Evolutionary conservation across 1,140 invertebrate genomes (phyloP).

Genomic region (Brachionus paranguensis): DNA sequence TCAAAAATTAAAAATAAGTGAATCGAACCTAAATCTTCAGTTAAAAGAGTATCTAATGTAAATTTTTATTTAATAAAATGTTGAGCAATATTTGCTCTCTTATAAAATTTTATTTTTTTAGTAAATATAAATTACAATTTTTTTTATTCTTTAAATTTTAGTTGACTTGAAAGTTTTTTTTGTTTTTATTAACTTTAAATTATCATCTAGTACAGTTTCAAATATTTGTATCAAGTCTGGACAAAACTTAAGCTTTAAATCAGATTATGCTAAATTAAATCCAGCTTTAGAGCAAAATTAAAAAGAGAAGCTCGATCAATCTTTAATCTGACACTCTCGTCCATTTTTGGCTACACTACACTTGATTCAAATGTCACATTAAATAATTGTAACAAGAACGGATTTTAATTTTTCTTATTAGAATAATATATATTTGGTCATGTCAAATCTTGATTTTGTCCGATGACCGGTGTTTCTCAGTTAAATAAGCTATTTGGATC

Average conservation of each 20-base stretch:
- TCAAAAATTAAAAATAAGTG: too few species aligned
- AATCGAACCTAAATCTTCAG: too few species aligned
- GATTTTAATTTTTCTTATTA: background rate
- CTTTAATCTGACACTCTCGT: background rate
- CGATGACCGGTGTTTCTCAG: background rate
- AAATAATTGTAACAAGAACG: background rate
- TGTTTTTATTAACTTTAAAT: background rate
- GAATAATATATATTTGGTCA: background rate
- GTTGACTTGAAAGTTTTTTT: background rate
- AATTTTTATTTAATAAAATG: too few species aligned
- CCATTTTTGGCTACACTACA: background rate
- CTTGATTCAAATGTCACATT: background rate
- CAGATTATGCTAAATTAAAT: background rate
- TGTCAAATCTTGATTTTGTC: background rate
- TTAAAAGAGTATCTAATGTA: too few species aligned
- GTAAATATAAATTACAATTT: too few species aligned
- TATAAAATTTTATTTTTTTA: too few species aligned
- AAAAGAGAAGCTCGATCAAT: background rate
- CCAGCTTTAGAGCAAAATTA: background rate
- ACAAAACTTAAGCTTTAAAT: background rate
- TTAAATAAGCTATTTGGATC: background rate
- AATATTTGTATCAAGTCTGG: constrained; percentile 18
- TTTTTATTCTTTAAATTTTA: background rate
- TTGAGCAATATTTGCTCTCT: too few species aligned
- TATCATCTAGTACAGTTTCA: background rate